Evolutionary conservation across 35 echinoderm and acorn worm species (phyloP).

Genomic region (Diadema setosum): DNA sequence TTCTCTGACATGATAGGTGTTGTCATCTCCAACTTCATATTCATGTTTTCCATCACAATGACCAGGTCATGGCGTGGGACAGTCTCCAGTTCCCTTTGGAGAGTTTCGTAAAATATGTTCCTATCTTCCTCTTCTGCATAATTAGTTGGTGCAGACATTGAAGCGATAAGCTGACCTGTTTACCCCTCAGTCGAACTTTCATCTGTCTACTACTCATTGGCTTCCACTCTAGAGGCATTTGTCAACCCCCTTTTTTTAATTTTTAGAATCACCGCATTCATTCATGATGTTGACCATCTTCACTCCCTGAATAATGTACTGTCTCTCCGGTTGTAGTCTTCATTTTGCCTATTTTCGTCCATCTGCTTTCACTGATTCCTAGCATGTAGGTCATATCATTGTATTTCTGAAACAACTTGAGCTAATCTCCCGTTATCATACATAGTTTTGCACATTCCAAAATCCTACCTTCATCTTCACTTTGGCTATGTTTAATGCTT

Average conservation of each 20-base stretch:
- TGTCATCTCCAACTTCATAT: constrained; percentile 28
- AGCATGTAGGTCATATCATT: neutral
- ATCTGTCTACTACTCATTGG: neutral
- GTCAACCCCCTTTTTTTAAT: neutral
- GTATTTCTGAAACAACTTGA: constrained; percentile 9
- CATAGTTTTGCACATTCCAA: constrained; percentile 39
- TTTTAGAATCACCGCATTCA: neutral
- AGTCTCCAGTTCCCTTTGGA: neutral
- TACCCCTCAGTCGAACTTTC: neutral
- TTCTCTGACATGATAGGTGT: neutral
- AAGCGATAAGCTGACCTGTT: neutral
- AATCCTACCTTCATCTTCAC: neutral
- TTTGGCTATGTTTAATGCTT: neutral
- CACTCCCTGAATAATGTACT: too few species aligned
- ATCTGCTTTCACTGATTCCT: constrained; percentile 32
- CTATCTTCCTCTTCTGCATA: neutral
- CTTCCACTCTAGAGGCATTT: neutral
- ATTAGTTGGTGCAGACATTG: constrained; percentile 28
- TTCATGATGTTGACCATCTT: neutral
- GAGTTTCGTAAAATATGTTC: neutral
- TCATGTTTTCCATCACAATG: neutral
- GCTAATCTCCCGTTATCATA: neutral
- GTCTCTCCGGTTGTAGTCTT: neutral
- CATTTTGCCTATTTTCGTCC: neutral
- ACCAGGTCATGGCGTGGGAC: neutral